Base-by-base conservation (phyloP, 2,113 vertebrate species). In the Rousettus leschenaultii region DNA sequence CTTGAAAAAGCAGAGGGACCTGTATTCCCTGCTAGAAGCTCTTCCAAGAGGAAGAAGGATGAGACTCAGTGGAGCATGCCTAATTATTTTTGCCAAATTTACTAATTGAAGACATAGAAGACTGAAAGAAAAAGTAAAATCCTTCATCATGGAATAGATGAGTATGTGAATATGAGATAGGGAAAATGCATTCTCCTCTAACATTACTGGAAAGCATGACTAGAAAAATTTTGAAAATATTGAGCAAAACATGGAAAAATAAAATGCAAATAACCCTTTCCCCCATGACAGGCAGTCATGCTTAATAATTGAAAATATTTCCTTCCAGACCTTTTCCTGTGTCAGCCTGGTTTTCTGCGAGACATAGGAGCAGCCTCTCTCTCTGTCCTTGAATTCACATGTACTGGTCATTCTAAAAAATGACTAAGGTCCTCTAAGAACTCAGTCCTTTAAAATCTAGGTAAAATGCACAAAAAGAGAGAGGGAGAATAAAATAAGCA, bases 381-480 rank as follows among this genome's bases (percentile, higher is more conserved):
- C 6, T 63, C 24, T 80, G 3, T 89, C 43, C 68, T 35, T 80
- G 59, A 80, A 71, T 28, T 87, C 45, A 22, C 22, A 51, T 12
- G 12, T 45, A 70, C 24, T 65, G 84, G 7, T 21, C 65, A 59
- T 87, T 87, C 35, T 3, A 33, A 71, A 43, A 45, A 75, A 87
- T 55, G 10, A 74, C 24, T 7, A 18, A 84, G 10, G 22, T 88
- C n/a, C 28, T 91, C 22, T 79, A 80, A 86, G 43, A 94, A 86
- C 15, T 65, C 30, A 78, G 33, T 33, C 5, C 84, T 96, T 97
- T 87, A 78, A 94, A 91, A 57, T 91, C 35, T 91, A 88, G 40
- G 19, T 73, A 43, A 93, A 96, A 96, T 80, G 66, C 24, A 48
- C 3, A 73, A 90, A 92, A 80, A 65, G 22, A 86, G 66, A 83